Percentiles rank a stretch among this genome's conserved stretches.
Evolutionary conservation across 2,113 vertebrate genomes (phyloP).

Genomic region (Rhineura floridana): DNA sequence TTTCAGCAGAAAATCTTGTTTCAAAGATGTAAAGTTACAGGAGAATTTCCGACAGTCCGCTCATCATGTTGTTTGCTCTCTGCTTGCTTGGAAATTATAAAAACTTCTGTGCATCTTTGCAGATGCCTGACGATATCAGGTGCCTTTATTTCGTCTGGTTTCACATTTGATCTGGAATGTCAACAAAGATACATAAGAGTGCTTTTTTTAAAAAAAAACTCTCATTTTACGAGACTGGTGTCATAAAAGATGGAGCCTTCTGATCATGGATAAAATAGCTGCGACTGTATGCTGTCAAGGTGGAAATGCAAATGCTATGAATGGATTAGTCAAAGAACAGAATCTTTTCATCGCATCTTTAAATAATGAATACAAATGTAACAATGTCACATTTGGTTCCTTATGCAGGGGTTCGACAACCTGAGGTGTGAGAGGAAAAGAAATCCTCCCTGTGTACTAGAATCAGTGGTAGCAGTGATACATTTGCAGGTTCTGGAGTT

Average conservation of each 20-base stretch:
- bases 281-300: not conserved
- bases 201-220: not conserved
- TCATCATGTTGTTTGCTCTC: not conserved
- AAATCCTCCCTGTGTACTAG: not conserved
- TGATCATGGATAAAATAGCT: not conserved
- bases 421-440: not conserved
- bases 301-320: not conserved
- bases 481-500: too few relatives aligned
- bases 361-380: too few relatives aligned
- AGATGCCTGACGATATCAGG: not conserved
- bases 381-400: too few relatives aligned
- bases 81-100: not conserved
- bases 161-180: not conserved
- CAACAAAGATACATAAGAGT: not conserved
- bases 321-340: not conserved
- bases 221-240: not conserved
- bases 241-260: not conserved
- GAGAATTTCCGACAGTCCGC: not conserved
- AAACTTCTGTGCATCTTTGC: not conserved
- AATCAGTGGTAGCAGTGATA: too few relatives aligned
- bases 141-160: not conserved
- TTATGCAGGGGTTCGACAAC: not conserved
- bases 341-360: not conserved
- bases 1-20: not conserved
- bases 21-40: not conserved